Conservation (phyloP, 37 sponge, comb jelly and placozoan genomes). For the Ephydatia muelleri region DNA sequence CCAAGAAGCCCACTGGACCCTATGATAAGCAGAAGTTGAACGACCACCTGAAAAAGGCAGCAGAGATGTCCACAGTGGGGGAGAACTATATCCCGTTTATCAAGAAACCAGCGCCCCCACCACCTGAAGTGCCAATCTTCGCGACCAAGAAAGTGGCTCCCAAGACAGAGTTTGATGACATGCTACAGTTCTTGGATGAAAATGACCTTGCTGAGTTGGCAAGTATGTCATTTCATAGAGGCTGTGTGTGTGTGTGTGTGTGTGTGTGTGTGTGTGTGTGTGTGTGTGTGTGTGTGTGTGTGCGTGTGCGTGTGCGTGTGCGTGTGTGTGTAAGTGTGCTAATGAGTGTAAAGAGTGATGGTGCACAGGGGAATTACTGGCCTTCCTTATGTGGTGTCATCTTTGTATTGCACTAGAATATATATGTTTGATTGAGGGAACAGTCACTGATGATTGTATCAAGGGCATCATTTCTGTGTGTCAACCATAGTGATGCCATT, state of each 20-base stretch:
- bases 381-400: no score
- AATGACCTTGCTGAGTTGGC: slow-evolving; percentile 58
- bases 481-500: no score
- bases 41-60: slow-evolving; percentile 59
- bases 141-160: background rate
- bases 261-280: no score
- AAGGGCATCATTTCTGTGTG: no score
- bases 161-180: slow-evolving; percentile 61
- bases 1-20: slow-evolving; percentile 75
- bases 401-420: no score
- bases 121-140: background rate
- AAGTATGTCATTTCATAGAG: slow-evolving; percentile 3
- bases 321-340: no score
- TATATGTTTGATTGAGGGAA: no score
- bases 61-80: slow-evolving; percentile 53
- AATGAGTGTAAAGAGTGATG: no score
- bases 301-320: no score
- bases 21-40: slow-evolving; percentile 50
- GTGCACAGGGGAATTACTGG: no score
- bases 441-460: no score
- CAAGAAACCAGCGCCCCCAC: slow-evolving; percentile 13
- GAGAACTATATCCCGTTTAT: slow-evolving; percentile 63
- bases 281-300: no score
- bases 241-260: background rate
- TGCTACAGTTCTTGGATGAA: slow-evolving; percentile 40